Conservation (phyloP, 2,888 invertebrate genomes). For the Drosophila siamana region DNA sequence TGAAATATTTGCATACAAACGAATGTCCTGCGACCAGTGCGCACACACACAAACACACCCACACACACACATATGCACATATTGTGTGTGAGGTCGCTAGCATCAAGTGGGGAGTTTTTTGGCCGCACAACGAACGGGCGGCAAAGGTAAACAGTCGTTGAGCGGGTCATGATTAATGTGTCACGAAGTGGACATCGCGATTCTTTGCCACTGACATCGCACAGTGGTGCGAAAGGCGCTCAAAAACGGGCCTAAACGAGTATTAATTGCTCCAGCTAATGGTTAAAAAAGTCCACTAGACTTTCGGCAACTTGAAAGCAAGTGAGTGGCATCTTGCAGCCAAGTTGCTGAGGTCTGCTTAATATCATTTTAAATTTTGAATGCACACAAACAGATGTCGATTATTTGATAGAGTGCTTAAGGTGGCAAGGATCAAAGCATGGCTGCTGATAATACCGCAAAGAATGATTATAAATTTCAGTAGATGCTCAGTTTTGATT, state of each 20-base stretch:
- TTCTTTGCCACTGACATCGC: constrained; percentile 38
- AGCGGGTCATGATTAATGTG: constrained; percentile 81
- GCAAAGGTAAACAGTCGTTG: constrained; percentile 76
- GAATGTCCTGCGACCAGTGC: constrained; percentile 65
- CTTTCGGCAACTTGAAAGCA: no score
- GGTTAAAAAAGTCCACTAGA: neutral
- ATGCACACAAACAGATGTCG: no score
- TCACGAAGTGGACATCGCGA: constrained; percentile 70
- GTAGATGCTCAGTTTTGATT: no score
- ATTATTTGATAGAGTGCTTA: no score
- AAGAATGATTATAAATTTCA: no score
- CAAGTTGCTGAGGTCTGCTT: no score
- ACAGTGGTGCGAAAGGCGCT: constrained; percentile 53
- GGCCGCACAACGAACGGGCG: constrained; percentile 25
- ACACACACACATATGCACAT: neutral
- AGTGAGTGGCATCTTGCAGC: neutral
- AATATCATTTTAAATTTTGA: no score
- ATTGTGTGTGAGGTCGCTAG: constrained; percentile 3
- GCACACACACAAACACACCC: neutral
- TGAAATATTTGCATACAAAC: constrained; percentile 74
- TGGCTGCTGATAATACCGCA: no score
- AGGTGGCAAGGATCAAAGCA: no score
- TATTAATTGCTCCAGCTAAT: neutral
- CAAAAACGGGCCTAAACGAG: neutral
- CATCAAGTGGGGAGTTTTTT: constrained; percentile 7